Conservation (phyloP, 2,797 vertebrate species). For the Enteromius afrohamiltoni region DNA sequence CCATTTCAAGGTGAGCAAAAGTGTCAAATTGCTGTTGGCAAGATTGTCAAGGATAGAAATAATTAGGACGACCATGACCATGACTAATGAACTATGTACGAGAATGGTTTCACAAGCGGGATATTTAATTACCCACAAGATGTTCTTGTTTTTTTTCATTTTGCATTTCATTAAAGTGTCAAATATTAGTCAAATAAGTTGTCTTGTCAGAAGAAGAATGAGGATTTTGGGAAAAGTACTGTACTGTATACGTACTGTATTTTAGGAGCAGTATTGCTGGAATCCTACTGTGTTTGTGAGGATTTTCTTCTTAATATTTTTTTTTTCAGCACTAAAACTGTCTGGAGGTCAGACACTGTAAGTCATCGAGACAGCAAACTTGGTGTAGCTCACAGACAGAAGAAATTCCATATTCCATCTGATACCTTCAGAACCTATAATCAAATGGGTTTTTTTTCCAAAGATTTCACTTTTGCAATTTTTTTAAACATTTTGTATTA, state of each 20-base stretch:
- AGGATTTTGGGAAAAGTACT: neutral
- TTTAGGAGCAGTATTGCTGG: neutral
- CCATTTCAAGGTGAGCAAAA: conserved; percentile 41
- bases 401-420: neutral
- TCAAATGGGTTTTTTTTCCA: accelerated
- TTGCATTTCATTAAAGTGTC: conserved; percentile 10
- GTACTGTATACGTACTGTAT: neutral
- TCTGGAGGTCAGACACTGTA: neutral
- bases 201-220: neutral
- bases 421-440: neutral
- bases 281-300: neutral
- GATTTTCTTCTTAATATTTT: neutral
- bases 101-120: neutral
- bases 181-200: neutral
- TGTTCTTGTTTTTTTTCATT: conserved; percentile 26
- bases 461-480: neutral
- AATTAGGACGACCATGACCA: conserved; percentile 32
- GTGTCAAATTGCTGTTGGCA: conserved; percentile 43
- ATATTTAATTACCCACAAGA: conserved; percentile 32
- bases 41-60: conserved; percentile 44
- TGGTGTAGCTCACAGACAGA: neutral
- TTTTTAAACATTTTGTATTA: neutral
- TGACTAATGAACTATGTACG: conserved; percentile 34
- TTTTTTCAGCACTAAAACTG: neutral
- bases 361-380: neutral